A percentile compares a stretch with the other conserved stretches of the same genome.
Evolutionary conservation across 2,888 invertebrate species (phyloP).

Genomic region (Drosophila melanosoma): DNA sequence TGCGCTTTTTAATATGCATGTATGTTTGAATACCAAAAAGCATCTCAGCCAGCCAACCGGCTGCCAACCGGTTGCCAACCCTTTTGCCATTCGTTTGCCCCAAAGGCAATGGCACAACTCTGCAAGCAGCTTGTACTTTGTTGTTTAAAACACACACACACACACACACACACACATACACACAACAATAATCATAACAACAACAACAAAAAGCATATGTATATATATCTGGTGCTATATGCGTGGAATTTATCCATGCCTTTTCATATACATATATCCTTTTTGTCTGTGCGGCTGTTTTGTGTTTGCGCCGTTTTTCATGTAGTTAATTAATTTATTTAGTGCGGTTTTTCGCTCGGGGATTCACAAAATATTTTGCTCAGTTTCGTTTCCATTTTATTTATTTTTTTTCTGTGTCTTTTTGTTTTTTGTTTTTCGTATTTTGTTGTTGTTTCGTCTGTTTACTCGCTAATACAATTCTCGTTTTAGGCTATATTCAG

Average conservation of each 20-base stretch:
- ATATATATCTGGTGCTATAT: conserved; percentile 42
- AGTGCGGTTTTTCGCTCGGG: conserved; percentile 78
- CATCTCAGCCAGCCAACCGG: conserved; percentile 12
- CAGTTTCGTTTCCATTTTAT: conserved; percentile 40
- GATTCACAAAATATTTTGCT: conserved; percentile 68
- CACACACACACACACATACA: conserved; percentile 9
- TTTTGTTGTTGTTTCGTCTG: conserved; percentile 22
- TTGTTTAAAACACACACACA: conserved; percentile 46
- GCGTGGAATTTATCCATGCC: conserved; percentile 44
- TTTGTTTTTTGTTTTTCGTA: conserved; percentile 14
- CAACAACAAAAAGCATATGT: conserved; percentile 20
- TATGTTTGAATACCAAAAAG: conserved; percentile 28
- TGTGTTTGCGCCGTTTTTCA: conserved; percentile 59
- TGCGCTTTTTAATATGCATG: conserved; percentile 66
- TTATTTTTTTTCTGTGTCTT: conserved; percentile 30
- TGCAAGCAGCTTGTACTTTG: conserved; percentile 57
- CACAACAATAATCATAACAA: conserved; percentile 6
- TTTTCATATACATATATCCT: conserved; percentile 52
- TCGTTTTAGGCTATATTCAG: conserved; percentile 35
- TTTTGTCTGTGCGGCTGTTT: conserved; percentile 45
- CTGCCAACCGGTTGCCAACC: conserved; percentile 18
- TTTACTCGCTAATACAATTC: conserved; percentile 34
- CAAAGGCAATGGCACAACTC: conserved; percentile 50
- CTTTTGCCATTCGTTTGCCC: conserved; percentile 50
- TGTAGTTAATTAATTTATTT: conserved; percentile 83